Conservation (phyloP, 2,797 vertebrate species). For the Chrosomus eos region DNA sequence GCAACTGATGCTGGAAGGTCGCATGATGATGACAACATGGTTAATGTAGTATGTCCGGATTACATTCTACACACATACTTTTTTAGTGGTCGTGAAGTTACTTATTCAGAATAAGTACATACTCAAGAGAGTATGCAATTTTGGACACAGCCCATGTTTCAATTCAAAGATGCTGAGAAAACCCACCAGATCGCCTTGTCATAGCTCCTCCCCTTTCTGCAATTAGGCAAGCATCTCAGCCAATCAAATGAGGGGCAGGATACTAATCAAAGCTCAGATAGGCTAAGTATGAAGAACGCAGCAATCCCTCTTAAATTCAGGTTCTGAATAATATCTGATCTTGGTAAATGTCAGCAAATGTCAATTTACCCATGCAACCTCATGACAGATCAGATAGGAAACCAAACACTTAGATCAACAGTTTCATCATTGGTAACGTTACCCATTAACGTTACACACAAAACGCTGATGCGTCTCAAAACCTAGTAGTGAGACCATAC, state of each 20-base stretch:
- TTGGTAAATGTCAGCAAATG: conserved; percentile 5
- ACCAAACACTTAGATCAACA: neutral
- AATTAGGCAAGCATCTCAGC: neutral
- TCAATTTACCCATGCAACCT: neutral
- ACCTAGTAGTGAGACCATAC: neutral
- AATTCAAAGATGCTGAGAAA: neutral
- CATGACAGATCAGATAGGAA: conserved; percentile 15
- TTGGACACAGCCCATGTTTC: neutral
- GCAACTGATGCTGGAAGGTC: too few relatives aligned
- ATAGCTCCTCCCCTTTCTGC: conserved; percentile 11
- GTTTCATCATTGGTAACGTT: neutral
- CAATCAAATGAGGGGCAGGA: conserved; percentile 6
- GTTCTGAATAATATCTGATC: neutral
- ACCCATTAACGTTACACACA: neutral
- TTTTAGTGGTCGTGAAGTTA: too few relatives aligned
- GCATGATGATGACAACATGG: too few relatives aligned
- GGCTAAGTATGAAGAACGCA: too few relatives aligned
- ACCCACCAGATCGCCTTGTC: neutral
- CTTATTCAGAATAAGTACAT: too few relatives aligned
- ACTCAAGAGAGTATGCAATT: too few relatives aligned
- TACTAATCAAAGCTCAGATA: neutral
- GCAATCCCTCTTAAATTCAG: neutral
- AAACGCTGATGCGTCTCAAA: neutral
- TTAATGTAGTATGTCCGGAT: too few relatives aligned
- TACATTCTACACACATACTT: too few relatives aligned